Percentiles rank a stretch among this genome's conserved stretches.
Conservation (phyloP, 2,888 invertebrate species). For the Protonemura montana region DNA sequence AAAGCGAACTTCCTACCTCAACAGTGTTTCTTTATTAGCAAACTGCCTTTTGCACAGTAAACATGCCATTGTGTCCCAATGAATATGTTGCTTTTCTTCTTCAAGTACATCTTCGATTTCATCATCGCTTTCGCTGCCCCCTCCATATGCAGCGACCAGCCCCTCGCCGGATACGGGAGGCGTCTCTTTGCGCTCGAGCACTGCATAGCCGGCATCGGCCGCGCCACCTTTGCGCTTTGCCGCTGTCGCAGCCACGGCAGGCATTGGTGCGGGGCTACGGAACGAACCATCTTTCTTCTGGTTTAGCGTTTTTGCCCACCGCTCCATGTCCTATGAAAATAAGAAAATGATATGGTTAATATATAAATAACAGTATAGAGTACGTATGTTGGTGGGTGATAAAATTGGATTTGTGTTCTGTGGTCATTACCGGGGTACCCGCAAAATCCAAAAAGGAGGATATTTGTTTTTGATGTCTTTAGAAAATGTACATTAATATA, state of each 20-base stretch:
- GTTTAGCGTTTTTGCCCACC: slow-evolving; percentile 97
- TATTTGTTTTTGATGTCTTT: too few species aligned
- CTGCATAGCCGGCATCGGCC: slow-evolving; percentile 93
- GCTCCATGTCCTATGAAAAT: slow-evolving; percentile 74
- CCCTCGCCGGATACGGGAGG: slow-evolving; percentile 54
- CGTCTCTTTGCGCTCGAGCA: slow-evolving; percentile 78
- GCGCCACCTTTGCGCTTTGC: slow-evolving; percentile 68
- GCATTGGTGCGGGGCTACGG: slow-evolving; percentile 55
- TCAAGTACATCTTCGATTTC: slow-evolving; percentile 72
- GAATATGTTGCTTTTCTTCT: slow-evolving; percentile 66
- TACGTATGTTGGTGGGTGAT: too few species aligned
- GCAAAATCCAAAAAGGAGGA: too few species aligned
- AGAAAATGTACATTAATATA: too few species aligned
- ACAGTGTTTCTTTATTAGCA: slow-evolving; percentile 84
- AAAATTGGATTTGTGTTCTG: too few species aligned
- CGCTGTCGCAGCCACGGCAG: slow-evolving; percentile 61
- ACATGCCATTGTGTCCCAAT: slow-evolving; percentile 91
- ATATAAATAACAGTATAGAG: too few species aligned
- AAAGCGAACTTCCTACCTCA: slow-evolving; percentile 59
- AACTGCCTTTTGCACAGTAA: slow-evolving; percentile 95
- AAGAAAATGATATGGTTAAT: slow-evolving; percentile 57
- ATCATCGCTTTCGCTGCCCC: slow-evolving; percentile 74
- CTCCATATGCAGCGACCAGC: slow-evolving; percentile 80
- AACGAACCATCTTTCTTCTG: slow-evolving; percentile 84
- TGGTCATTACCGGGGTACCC: too few species aligned